Evolutionary conservation across 2,888 invertebrate genomes (phyloP).

Genomic region (Agriopis marginaria): DNA sequence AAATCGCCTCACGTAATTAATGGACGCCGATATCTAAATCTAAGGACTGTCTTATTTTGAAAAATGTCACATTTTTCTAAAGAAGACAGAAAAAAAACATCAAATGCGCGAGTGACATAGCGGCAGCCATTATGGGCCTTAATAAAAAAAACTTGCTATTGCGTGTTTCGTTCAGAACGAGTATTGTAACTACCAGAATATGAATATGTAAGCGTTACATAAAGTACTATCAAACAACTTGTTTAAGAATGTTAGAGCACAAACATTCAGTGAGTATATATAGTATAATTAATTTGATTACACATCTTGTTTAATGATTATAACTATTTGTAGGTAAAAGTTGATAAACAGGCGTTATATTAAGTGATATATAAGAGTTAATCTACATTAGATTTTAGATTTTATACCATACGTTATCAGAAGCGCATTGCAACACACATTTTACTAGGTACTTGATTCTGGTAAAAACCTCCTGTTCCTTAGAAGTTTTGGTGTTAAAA

Average conservation of each 20-base stretch:
- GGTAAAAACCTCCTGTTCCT: background rate
- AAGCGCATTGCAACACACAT: conserved; percentile 26
- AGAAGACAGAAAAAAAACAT: no score
- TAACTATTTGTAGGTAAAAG: conserved; percentile 18
- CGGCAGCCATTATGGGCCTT: no score
- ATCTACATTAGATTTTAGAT: conserved; percentile 29
- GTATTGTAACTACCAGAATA: no score
- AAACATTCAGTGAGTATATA: conserved; percentile 6
- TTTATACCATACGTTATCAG: conserved; percentile 4
- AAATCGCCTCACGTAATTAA: no score
- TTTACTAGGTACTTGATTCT: background rate
- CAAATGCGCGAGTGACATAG: no score
- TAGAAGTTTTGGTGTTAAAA: background rate
- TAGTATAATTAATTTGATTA: conserved; percentile 22
- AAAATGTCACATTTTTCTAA: no score
- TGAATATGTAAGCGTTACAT: no score
- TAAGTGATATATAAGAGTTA: conserved; percentile 19
- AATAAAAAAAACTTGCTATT: no score
- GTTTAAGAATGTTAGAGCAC: conserved; percentile 3
- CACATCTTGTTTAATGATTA: conserved; percentile 22
- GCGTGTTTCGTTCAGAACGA: no score
- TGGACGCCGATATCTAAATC: no score
- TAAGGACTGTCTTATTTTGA: no score
- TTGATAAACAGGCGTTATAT: conserved; percentile 26
- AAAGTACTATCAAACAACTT: no score